Evolutionary conservation across 2,113 vertebrate species (phyloP), one percentile per base, ranked within the genome.

Genomic region (Colinus virginianus): DNA sequence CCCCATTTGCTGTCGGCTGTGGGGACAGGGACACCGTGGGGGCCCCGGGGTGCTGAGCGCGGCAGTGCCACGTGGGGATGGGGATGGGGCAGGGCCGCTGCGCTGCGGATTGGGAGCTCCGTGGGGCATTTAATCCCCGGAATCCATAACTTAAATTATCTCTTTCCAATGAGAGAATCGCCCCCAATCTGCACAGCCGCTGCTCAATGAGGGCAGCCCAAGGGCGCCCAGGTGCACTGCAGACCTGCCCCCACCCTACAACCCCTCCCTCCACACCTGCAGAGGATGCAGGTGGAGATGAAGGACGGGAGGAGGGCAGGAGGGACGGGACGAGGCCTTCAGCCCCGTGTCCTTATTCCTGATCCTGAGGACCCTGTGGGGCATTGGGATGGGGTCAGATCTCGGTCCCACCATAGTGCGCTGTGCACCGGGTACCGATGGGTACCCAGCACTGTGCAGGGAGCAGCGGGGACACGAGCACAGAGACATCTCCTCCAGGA

Each of bases 1-100:
- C 99, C 99, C 99, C 99, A 99, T 88, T 98, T 99, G 94, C 99
- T 98, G 59, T 98, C 99, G 15, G 97, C 98, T 98, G 96, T 30
- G 84, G 68, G 64, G 91, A 91, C 68, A 84, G 72, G 61, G 80
- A 90, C 56, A 23, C 85, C 26, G 4, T 86, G 86, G 81, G 59
- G 81, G 42, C 40, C 38, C 62, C 40, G 40, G 62, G 40, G 12
- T 43, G 45, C 13, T 42, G 1, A 0, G 64, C 7, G 0, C 1
- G 0, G 59, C 1, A 42, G n/a, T 68, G 26, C 63, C 55, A 11
- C 11, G 1, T 7, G 17, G 72, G 25, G 51, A 83, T 1, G 1
- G 61, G 70, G n/a, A 77, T 1, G 2, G 61, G 30, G 46, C 0
- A 42, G 23, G 59, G 46, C 36, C 42, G n/a, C 2, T 7, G 2